Base-by-base conservation (phyloP, 2,797 vertebrate genomes). In the Sebastes vulpes region DNA sequence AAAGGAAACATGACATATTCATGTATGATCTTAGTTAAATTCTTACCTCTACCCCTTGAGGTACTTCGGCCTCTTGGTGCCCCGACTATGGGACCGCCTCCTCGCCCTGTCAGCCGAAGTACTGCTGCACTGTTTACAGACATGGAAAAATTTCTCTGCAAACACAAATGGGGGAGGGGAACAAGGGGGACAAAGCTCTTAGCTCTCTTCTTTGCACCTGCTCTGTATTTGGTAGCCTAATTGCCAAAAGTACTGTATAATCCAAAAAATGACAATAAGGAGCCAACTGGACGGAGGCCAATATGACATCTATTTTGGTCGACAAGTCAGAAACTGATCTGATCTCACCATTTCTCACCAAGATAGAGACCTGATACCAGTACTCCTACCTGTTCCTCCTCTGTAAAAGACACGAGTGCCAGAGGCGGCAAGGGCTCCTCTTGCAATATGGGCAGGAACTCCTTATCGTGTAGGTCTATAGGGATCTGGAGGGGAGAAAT, bases 101-200 rank as follows among this genome's bases (percentile, higher is more conserved):
- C 98, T 96, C 97, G 96, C 88, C 98, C 98, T n/a, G 96, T 98
- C 93, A 99, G 95, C 67, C 98, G 96, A 88, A 99, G 96, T 90
- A 99, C 98, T 76, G 98, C 98, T 46, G 97, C 96, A 94, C 99
- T 99, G 96, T 99, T 99, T 96, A 99, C 97, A 96, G 99, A 99
- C 97, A 99, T 97, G 69, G 98, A 99, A 96, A 99, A 99, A 96
- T 99, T 99, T 96, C 98, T 99, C 98, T 99, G 97, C 93, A 93
- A 93, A 95, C 58, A 88, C 79, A 89, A 88, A 88, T 3, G 74
- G 64, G 71, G 75, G 58, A 59, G 20, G 61, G 29, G 32, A 65
- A 12, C 0, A 21, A 20, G 59, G 8, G 42, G 63, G 58, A 35
- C 1, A 12, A 31, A 81, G 5, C 11, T 57, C 14, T 75, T 3